Evolutionary conservation across 2,888 invertebrate species (phyloP), one percentile per base, ranked within the genome.

Genomic region (Epinotia ramella): DNA sequence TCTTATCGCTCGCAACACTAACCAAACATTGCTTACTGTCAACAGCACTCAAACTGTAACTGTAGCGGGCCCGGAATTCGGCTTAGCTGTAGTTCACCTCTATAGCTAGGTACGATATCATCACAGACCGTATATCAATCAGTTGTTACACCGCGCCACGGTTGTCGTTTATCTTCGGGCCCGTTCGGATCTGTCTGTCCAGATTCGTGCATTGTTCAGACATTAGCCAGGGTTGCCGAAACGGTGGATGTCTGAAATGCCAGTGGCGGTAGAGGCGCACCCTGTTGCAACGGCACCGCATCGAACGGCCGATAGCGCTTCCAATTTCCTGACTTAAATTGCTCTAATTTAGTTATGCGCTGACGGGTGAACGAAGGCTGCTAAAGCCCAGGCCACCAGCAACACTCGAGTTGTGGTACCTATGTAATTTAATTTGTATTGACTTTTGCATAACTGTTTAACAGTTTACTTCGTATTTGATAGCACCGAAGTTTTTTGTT

Each of bases 241-340:
- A 89, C 90, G 87, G 88, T 92, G 89, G 91, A 93, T 93, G 89
- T 91, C 89, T 91, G 89, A 91, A 93, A 93, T 93, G 87, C 93
- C 91, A 89, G 89, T 86, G 89, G 74, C 85, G 87, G 87, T 84
- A 86, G 88, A 82, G 80, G 87, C 89, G 89, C 89, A 88, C 89
- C 89, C 86, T 84, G 88, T 84, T 89, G 90, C 89, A 88, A 77
- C 85, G 84, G 88, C 86, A 89, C 88, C 85, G 89, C 89, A 90
- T 84, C 88, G 90, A 86, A 86, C 88, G 88, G 87, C 89, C 91
- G 92, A 92, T 93, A 93, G 89, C 90, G 89, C 89, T 93, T 91
- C 92, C 94, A 93, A 94, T 94, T 94, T 94, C 94, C 94, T 92
- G 93, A 92, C 92, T 92, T 91, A 93, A 93, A 94, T 94, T 94